Base-by-base conservation (phyloP, 1,140 invertebrate species). In the Lanistes nyassanus region DNA sequence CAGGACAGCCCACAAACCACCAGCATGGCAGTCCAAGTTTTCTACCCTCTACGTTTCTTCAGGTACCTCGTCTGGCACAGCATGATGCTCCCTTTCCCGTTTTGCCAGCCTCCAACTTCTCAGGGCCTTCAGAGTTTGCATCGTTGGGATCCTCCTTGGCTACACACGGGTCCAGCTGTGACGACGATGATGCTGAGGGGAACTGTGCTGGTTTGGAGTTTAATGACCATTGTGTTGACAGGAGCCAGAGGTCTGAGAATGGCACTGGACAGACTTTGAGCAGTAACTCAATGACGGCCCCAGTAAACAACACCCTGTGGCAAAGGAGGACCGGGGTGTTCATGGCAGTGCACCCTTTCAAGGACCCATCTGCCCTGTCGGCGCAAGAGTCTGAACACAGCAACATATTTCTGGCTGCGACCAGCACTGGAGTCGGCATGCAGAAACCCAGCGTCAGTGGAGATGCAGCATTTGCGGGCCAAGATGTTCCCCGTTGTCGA, bases 331-430 rank as follows among this genome's bases (percentile, higher is more conserved):
- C 74, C 5, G 77, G 77, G 0, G 77, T 79, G 7, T 79, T 79
- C 60, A 79, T 76, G 74, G 77, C 77, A 29, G 77, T 79, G 21
- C 77, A 79, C 29, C 77, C 77, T 3, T 79, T 79, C 62, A 74
- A 79, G 37, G 64, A 79, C 68, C 62, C 37, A 26, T 39, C 66
- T 39, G 60, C 77, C 9, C 69, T 79, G 19, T 16, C n/a, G 23
- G 29, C 42, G 34, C 34, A 55, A 0, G 29, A 34, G 9, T 11
- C 53, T 1, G 26, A 90, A 90, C 47, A 92, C 92, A 0, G 84
- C 92, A 58, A 26, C 67, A 16, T 42, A 29, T 42, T n/a, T 53
- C 37, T 26, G 26, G 29, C 4, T 1, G 55, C 21, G 23, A 2
- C 11, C 53, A 31, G 11, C 21, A 19, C 69, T 21, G 53, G 53